A percentile compares a stretch with the other conserved stretches of the same genome.
Evolutionary conservation across 2,113 vertebrate species (phyloP).

Genomic region (Caloenas nicobarica): DNA sequence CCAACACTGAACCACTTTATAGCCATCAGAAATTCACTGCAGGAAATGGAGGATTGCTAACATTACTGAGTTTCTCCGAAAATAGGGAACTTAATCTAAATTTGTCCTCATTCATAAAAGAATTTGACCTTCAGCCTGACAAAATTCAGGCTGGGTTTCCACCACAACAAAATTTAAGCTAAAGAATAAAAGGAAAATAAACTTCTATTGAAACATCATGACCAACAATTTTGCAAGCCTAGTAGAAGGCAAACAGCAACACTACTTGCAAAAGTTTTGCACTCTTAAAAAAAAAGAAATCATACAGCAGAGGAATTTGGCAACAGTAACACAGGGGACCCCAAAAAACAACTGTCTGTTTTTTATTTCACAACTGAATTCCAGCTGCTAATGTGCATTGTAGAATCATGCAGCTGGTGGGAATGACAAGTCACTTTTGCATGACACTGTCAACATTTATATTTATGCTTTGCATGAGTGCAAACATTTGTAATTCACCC

Average conservation of each 20-base stretch:
- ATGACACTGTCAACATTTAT: conserved; percentile 11
- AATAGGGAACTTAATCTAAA: not conserved
- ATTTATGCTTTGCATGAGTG: conserved; percentile 30
- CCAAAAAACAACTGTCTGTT: not conserved
- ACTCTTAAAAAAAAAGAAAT: not conserved
- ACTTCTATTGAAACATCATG: not conserved
- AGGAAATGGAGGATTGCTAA: not conserved
- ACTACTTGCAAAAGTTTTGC: not conserved
- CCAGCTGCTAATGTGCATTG: not conserved
- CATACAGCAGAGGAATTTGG: not conserved
- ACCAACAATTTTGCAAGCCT: not conserved
- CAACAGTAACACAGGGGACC: not conserved
- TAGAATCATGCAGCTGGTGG: not conserved
- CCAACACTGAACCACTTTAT: not conserved
- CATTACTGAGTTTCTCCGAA: not conserved
- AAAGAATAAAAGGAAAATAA: not conserved
- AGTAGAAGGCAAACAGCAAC: not conserved
- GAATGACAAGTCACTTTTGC: conserved; percentile 38
- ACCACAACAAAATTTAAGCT: not conserved
- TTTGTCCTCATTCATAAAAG: not conserved
- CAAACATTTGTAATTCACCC: conserved; percentile 42
- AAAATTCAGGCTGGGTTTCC: not conserved
- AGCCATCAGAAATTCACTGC: not conserved
- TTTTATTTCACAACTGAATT: not conserved
- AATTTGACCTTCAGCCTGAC: not conserved